phyloP scores from a whole-genome alignment of 2,797 vertebrate species.

The Pempheris klunzingeri region DNA sequence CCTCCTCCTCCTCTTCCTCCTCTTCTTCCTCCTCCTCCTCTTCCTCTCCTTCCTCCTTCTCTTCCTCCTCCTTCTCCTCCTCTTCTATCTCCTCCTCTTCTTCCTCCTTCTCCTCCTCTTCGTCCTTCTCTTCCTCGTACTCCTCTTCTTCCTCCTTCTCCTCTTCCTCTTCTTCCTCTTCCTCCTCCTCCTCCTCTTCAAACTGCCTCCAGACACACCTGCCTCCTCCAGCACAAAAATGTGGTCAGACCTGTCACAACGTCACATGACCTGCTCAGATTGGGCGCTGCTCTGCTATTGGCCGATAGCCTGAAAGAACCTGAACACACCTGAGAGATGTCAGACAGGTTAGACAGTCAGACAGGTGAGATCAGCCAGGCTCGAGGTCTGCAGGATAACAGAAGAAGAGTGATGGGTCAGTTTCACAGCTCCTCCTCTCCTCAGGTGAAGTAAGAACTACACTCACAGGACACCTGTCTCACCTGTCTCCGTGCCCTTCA shows the following conservation, averaged over 20 bases:
- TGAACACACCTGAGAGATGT: slow-evolving; percentile 21
- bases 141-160: no score
- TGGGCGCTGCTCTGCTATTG: slow-evolving; percentile 30
- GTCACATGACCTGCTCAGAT: slow-evolving; percentile 35
- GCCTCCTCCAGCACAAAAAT: slow-evolving; percentile 28
- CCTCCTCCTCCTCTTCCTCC: no score
- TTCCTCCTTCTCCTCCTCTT: slow-evolving; percentile 43
- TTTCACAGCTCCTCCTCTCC: slow-evolving; percentile 31
- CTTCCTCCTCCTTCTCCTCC: no score
- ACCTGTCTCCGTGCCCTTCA: not conserved
- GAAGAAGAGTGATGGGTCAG: slow-evolving; percentile 62
- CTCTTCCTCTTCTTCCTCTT: slow-evolving; percentile 19
- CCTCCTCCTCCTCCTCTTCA: no score
- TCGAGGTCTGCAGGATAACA: not conserved
- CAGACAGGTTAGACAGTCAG: slow-evolving; percentile 12
- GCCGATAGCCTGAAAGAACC: not conserved
- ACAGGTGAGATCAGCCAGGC: not conserved
- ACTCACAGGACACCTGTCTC: not conserved
- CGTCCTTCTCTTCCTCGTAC: no score
- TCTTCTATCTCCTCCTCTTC: no score
- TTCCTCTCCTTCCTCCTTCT: no score
- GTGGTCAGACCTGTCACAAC: slow-evolving; percentile 43
- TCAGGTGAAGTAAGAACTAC: slow-evolving; percentile 58
- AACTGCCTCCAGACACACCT: not conserved
- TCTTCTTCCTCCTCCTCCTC: slow-evolving; percentile 33